Percentiles rank a stretch among this genome's conserved stretches.
Evolutionary conservation across 37 sponge, comb jelly and placozoan genomes (phyloP).

Genomic region (Ianthella basta): DNA sequence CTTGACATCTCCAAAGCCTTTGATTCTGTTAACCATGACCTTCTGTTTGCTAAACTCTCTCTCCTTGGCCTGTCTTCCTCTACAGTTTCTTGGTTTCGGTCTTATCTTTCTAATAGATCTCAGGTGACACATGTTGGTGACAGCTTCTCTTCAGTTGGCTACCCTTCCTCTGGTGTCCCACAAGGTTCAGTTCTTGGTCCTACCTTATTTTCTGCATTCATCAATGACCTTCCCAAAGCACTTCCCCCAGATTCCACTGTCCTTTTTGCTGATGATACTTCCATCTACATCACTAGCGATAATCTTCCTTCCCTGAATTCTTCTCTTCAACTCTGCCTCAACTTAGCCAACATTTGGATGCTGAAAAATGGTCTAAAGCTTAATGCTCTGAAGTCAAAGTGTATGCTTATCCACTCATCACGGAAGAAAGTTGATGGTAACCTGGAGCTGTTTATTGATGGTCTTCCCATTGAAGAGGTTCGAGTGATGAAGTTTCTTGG

Average conservation of each 20-base stretch:
- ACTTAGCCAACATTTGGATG: not conserved
- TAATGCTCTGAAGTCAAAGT: not conserved
- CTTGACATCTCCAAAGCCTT: conserved; percentile 22
- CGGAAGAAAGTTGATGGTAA: no score
- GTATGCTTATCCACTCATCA: conserved; percentile 13
- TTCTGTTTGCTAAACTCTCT: conserved; percentile 9
- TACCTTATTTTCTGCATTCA: not conserved
- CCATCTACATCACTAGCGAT: not conserved
- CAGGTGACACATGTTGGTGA: conserved; percentile 15
- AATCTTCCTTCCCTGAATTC: not conserved
- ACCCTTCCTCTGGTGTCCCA: not conserved
- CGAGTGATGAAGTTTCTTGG: no score
- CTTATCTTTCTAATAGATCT: not conserved
- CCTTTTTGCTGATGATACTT: conserved; percentile 7
- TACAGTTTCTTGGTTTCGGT: conserved; percentile 7
- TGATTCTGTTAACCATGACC: not conserved
- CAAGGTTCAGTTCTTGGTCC: conserved; percentile 20
- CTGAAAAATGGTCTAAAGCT: not conserved
- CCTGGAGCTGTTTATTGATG: no score
- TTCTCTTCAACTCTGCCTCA: conserved; percentile 17
- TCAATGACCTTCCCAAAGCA: conserved; percentile 3
- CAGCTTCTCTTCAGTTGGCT: not conserved
- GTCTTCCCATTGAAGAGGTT: no score
- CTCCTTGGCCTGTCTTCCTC: conserved; percentile 16
- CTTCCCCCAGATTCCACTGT: not conserved